Evolutionary conservation across 2,888 invertebrate genomes (phyloP).

Genomic region (Leptinotarsa tumamoca): DNA sequence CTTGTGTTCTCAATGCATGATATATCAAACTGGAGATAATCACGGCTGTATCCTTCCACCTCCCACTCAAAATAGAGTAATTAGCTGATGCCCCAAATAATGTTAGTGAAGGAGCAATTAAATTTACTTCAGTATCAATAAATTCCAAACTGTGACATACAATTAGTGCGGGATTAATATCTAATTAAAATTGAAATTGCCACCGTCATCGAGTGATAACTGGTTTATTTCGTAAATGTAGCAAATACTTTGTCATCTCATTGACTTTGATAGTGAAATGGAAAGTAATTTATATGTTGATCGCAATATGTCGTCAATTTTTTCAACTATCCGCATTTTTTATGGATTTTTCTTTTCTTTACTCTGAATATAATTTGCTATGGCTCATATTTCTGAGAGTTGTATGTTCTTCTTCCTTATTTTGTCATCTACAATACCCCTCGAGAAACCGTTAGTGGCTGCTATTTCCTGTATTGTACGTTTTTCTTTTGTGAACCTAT

Average conservation of each 20-base stretch:
- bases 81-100: background rate
- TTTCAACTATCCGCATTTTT: too few relatives aligned
- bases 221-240: background rate
- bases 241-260: background rate
- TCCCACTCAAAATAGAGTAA: background rate
- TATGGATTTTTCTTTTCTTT: too few relatives aligned
- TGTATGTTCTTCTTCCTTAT: too few relatives aligned
- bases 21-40: background rate
- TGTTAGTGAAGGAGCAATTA: conserved; percentile 3
- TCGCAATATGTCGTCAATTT: background rate
- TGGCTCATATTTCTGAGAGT: too few relatives aligned
- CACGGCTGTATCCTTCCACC: background rate
- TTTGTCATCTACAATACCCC: too few relatives aligned
- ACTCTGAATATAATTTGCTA: too few relatives aligned
- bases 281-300: background rate
- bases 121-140: conserved; percentile 9
- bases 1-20: background rate
- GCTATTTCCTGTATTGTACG: too few relatives aligned
- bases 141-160: conserved; percentile 2
- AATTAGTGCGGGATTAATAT: background rate
- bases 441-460: too few relatives aligned
- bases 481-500: too few relatives aligned
- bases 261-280: background rate
- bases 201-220: background rate
- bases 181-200: background rate